Evolutionary conservation across 1,140 invertebrate genomes (phyloP).

Genomic region (Monochamus saltuarius): DNA sequence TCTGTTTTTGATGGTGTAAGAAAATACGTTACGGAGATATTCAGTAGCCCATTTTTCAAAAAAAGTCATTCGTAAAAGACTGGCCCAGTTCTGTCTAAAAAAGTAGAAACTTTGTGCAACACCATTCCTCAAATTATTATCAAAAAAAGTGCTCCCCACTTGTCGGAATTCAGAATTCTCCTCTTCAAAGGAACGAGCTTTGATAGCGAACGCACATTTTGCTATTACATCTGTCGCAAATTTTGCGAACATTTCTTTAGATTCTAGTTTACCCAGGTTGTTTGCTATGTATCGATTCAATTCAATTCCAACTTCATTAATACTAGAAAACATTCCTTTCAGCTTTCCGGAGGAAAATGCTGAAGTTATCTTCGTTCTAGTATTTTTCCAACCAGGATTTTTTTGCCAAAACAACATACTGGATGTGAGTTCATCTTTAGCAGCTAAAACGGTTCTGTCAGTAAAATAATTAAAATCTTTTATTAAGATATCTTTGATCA

Average conservation of each 20-base stretch:
- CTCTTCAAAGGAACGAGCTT: constrained; percentile 50
- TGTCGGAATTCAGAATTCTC: constrained; percentile 48
- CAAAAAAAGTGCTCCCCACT: constrained; percentile 29
- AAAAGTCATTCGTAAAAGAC: background rate
- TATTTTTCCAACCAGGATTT: constrained; percentile 47
- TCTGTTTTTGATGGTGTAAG: background rate
- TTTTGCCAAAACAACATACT: constrained; percentile 44
- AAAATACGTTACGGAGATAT: background rate
- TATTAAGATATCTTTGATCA: constrained; percentile 54
- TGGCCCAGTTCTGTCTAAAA: constrained; percentile 1
- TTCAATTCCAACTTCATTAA: constrained; percentile 34
- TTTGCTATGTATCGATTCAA: constrained; percentile 33
- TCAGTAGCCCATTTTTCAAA: background rate
- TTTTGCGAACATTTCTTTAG: constrained; percentile 43
- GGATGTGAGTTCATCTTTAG: constrained; percentile 51
- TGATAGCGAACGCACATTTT: constrained; percentile 53
- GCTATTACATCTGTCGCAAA: constrained; percentile 57
- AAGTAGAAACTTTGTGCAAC: constrained; percentile 4
- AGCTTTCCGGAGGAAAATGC: constrained; percentile 52
- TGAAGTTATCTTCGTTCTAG: constrained; percentile 48
- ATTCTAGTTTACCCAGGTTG: constrained; percentile 26
- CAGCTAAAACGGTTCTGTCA: constrained; percentile 53
- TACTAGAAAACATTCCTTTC: constrained; percentile 51
- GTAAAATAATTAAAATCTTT: constrained; percentile 57
- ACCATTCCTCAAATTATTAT: constrained; percentile 15